Conservation (phyloP, 2,888 invertebrate species). For the Lomographa bimaculata region DNA sequence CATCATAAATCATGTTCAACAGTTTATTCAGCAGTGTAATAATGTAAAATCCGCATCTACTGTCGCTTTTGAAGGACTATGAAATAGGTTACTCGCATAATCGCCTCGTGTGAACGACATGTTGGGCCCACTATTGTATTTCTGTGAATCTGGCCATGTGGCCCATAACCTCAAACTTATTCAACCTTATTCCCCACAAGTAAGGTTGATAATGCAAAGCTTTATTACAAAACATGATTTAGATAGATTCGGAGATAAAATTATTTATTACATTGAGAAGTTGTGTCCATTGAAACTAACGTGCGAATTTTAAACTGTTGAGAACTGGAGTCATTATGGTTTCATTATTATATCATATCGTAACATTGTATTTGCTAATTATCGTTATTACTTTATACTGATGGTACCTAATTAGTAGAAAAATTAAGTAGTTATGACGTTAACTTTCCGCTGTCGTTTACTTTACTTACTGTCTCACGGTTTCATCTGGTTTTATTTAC, state of each 20-base stretch:
- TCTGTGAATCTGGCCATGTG: conserved; percentile 24
- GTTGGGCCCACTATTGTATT: conserved; percentile 28
- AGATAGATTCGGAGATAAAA: conserved; percentile 27
- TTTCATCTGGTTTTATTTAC: too few relatives aligned
- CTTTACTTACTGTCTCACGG: too few relatives aligned
- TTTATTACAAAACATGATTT: conserved; percentile 33
- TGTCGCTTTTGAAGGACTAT: conserved; percentile 31
- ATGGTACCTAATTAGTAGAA: too few relatives aligned
- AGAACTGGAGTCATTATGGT: conserved; percentile 17
- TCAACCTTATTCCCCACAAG: conserved; percentile 14
- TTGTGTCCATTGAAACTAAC: conserved; percentile 25
- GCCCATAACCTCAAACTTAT: conserved; percentile 8
- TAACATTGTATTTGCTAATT: conserved; percentile 4
- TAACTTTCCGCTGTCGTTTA: too few relatives aligned
- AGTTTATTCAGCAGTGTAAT: too few relatives aligned
- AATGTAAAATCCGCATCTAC: conserved; percentile 3
- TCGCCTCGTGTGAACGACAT: conserved; percentile 30
- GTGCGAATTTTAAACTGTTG: conserved; percentile 32
- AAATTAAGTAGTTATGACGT: too few relatives aligned
- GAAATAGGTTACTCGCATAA: conserved; percentile 32
- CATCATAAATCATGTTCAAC: too few relatives aligned
- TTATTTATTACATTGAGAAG: conserved; percentile 34
- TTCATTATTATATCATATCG: conserved; percentile 19
- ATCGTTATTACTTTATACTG: not conserved
- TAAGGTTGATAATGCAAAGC: conserved; percentile 23